Evolutionary conservation across 2,888 invertebrate genomes (phyloP).

Genomic region (Mesorhabditis belari): DNA sequence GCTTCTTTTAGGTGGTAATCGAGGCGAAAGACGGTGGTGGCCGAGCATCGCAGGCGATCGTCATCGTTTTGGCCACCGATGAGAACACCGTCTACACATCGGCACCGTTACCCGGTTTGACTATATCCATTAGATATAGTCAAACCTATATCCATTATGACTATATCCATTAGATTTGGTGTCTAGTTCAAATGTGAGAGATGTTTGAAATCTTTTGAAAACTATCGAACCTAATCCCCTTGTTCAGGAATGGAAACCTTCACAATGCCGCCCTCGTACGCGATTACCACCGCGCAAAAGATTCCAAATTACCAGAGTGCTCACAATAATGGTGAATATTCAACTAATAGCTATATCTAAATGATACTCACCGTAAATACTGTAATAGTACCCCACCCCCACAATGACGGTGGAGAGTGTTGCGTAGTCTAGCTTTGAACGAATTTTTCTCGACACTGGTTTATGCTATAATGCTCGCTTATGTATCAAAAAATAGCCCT

Average conservation of each 20-base stretch:
- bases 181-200: background rate
- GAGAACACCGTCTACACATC: conserved; percentile 1
- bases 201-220: background rate
- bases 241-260: background rate
- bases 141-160: no score
- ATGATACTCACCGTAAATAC: no score
- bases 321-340: no score
- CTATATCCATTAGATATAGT: no score
- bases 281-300: background rate
- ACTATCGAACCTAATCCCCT: background rate
- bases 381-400: no score
- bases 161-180: background rate
- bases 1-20: conserved; percentile 23
- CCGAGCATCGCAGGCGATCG: conserved; percentile 23
- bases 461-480: no score
- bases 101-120: conserved; percentile 3
- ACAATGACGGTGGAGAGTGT: no score
- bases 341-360: no score
- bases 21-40: conserved; percentile 42
- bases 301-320: no score
- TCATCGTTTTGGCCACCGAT: conserved; percentile 26
- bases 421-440: no score
- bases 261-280: background rate
- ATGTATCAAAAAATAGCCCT: no score
- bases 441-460: no score